Evolutionary conservation across 2,113 vertebrate species (phyloP), one percentile per base, ranked within the genome.

Genomic region (Tetraodon nigroviridis): DNA sequence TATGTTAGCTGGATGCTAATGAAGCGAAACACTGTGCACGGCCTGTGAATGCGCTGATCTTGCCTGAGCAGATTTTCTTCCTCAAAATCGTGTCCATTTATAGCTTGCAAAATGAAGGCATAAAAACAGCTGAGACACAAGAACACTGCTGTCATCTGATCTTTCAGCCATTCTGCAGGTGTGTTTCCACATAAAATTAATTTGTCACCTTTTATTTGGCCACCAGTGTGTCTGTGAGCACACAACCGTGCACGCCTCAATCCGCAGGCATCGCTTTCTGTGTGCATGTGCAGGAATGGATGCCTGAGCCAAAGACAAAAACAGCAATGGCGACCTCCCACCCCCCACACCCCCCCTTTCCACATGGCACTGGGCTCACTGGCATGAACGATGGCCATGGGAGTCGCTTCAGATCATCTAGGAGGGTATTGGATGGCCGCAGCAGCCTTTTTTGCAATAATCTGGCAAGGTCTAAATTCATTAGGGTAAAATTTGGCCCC

Each of bases 401-500:
- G 83, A 84, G 81, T 80, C 74, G 80, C 81, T 80, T 86, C 78
- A 86, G 85, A 87, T 88, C 82, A 83, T 84, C 84, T 86, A 83
- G 81, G 70, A 88, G 78, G 78, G 75, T 85, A 87, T 86, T 89
- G 84, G 87, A 89, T 74, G 70, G 81, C 75, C 62, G 56, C 18
- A 75, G 83, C 61, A 76, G 83, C 81, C 84, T 82, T 87, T 37
- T 85, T 76, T 17, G 73, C 73, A 82, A 84, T 86, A 86, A 89
- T 82, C 89, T 89, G 89, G 87, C 88, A 90, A 76, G 80, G 74
- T 82, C 78, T 61, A 79, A 88, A 88, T 89, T 87, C 84, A 90
- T 89, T 86, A 86, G 89, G 80, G 82, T 83, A 78, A 82, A 80
- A 87, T 89, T 89, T 89, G 87, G 89, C 87, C 84, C 60, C 7